Evolutionary conservation across 2,797 vertebrate genomes (phyloP), one percentile per base, ranked within the genome.

Genomic region (Alcedo quadribrachys): DNA sequence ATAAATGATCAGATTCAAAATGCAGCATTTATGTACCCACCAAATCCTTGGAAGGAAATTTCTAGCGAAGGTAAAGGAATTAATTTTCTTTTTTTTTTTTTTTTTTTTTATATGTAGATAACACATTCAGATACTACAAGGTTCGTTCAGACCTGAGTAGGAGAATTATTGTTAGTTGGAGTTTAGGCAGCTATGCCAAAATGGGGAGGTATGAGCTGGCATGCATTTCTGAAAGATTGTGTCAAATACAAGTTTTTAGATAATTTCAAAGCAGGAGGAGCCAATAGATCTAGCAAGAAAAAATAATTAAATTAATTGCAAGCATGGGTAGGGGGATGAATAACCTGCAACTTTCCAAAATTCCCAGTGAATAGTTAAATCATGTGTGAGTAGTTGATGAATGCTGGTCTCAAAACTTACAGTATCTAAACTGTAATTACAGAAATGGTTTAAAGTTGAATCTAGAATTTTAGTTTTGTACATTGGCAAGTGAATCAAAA

Each of bases 1-100:
- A 99, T 99, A 91, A 99, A 99, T 15, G 99, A 99, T 95, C 99
- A 99, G 97, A 99, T 99, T 95, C 99, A 99, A 97, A 99, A 99
- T 12, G 99, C 99, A 86, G 99, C 98, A 8, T 99, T 99, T 97
- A 99, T 99, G 99, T 99, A 99, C 96, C 99, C 99, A 20, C 98
- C 99, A 46, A 98, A 98, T 55, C 99, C 99, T 63, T 99, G 99
- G 99, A 99, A 98, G 96, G 99, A 99, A 93, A 99, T 99, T 93
- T 99, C 99, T 58, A 92, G 98, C 71, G 99, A 99, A 97, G 99
- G 99, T 99, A 98, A 97, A 89, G 32, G 68, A 73, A 65, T n/a
- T 0, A 8, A 37, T 66, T 81, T 93, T 83, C 32, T 21, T n/a
- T 80, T 0, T 90, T 61, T n/a, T 42, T 77, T 33, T 61, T 40